phyloP scores from a whole-genome alignment of 2,113 vertebrate genomes.

The Stigmatopora nigra region DNA sequence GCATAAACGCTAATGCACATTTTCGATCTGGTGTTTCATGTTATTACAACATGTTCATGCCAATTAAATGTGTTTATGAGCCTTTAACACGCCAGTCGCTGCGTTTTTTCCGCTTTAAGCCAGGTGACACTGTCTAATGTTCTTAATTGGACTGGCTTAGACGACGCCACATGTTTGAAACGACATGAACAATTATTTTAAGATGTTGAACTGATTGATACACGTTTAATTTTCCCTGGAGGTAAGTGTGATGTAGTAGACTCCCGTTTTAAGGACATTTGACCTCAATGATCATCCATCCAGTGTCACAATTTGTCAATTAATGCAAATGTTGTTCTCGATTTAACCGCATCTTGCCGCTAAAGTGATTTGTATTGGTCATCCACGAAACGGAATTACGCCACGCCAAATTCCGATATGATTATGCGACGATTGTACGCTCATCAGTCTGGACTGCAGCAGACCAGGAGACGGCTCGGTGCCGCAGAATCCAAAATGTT shows the following conservation, averaged over 20 bases:
- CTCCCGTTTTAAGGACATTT: slow-evolving; percentile 8
- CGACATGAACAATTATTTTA: background rate
- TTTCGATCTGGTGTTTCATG: background rate
- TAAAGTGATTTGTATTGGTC: slow-evolving; percentile 14
- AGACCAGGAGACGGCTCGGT: slow-evolving; percentile 22
- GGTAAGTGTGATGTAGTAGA: background rate
- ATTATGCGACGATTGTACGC: background rate
- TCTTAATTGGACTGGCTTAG: slow-evolving; percentile 2
- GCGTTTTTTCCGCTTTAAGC: slow-evolving; percentile 14
- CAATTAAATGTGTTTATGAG: slow-evolving; percentile 12
- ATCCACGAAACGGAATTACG: slow-evolving; percentile 4
- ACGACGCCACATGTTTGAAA: background rate
- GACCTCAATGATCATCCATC: slow-evolving; percentile 11
- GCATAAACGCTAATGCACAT: slow-evolving; percentile 12
- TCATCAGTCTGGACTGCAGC: slow-evolving; percentile 38
- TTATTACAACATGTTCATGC: background rate
- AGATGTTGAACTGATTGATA: background rate
- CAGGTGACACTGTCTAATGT: slow-evolving; percentile 35
- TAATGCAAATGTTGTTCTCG: slow-evolving; percentile 26
- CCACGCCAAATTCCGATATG: slow-evolving; percentile 8
- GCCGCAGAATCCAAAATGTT: slow-evolving; percentile 64
- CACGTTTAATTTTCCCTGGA: background rate
- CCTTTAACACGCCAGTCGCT: slow-evolving; percentile 18
- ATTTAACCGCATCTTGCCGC: slow-evolving; percentile 26
- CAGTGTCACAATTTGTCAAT: slow-evolving; percentile 14